A percentile compares a stretch with the other conserved stretches of the same genome.
phyloP scores from a whole-genome alignment of 1,140 invertebrate species.

The Chymomyza costata region DNA sequence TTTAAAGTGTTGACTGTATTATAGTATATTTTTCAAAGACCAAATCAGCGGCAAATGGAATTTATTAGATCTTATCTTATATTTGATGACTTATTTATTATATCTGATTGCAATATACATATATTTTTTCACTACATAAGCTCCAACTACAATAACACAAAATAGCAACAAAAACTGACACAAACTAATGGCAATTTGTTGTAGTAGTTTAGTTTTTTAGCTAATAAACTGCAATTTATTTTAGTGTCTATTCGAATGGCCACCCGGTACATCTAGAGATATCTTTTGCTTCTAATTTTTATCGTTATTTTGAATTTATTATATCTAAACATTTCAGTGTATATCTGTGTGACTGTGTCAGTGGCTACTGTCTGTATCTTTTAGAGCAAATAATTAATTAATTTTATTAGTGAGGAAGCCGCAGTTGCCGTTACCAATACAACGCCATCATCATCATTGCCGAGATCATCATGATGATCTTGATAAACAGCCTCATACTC shows the following conservation, averaged over 20 bases:
- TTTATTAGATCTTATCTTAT: too few relatives aligned
- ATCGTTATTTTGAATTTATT: conserved; percentile 61
- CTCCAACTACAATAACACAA: too few relatives aligned
- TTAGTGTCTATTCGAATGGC: conserved; percentile 29
- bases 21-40: too few relatives aligned
- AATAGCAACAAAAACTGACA: too few relatives aligned
- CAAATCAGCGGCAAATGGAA: too few relatives aligned
- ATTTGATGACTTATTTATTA: conserved; percentile 54
- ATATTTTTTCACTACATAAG: too few relatives aligned
- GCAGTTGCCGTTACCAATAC: not conserved
- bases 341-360: conserved; percentile 1
- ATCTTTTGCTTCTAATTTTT: conserved; percentile 48
- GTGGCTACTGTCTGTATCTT: conserved; percentile 40
- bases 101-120: conserved; percentile 40
- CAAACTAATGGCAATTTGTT: conserved; percentile 27
- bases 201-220: conserved; percentile 12
- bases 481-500: not conserved
- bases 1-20: too few relatives aligned
- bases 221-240: conserved; percentile 65
- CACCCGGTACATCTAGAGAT: too few relatives aligned
- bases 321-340: conserved; percentile 25
- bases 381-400: conserved; percentile 62
- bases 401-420: conserved; percentile 43
- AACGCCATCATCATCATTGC: too few relatives aligned
- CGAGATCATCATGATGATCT: not conserved